Evolutionary conservation across 2,113 vertebrate species (phyloP).

Genomic region (Tragelaphus scriptus): DNA sequence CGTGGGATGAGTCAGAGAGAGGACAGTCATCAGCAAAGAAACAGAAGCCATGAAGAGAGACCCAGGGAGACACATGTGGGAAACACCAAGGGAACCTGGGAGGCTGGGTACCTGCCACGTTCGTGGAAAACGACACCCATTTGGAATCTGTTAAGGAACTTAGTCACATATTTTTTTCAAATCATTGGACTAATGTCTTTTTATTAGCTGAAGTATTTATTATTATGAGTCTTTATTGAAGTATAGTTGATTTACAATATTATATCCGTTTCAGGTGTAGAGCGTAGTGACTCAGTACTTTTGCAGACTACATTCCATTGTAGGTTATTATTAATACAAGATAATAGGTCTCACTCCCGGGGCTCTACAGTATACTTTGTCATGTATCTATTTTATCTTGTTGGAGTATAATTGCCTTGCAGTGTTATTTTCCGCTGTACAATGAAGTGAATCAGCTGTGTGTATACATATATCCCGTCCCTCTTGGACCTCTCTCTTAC

Average conservation of each 20-base stretch:
- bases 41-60: neutral
- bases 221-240: neutral
- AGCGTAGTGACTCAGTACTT: neutral
- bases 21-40: neutral
- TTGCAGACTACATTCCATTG: neutral
- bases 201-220: neutral
- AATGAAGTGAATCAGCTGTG: neutral
- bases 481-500: neutral
- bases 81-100: neutral
- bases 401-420: neutral
- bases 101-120: neutral
- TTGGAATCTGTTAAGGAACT: neutral
- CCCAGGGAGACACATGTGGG: neutral
- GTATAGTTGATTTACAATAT: neutral
- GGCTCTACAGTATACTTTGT: neutral
- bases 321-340: neutral
- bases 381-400: neutral
- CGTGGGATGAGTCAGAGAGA: neutral
- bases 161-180: neutral
- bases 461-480: accelerated
- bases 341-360: neutral
- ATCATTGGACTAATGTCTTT: neutral
- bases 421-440: neutral
- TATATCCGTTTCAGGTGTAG: neutral
- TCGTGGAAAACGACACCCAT: neutral